A percentile compares a stretch with the other conserved stretches of the same genome.
Conservation (phyloP, 2,113 vertebrate genomes). For the Electrona antarctica region DNA sequence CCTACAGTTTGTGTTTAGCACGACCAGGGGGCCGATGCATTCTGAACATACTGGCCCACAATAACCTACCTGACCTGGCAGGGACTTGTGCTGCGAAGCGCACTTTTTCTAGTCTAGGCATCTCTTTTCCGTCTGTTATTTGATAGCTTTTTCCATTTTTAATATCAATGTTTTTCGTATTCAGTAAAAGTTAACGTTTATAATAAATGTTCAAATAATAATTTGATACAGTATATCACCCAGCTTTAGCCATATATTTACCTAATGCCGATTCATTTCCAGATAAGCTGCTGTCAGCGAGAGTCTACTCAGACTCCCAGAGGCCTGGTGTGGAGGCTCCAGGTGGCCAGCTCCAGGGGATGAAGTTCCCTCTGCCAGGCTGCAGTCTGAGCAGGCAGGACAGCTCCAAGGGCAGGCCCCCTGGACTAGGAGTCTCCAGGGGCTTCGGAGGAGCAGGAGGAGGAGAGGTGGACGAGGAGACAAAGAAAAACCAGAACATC, state of each 20-base stretch:
- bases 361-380: constrained; percentile 79
- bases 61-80: too few relatives aligned
- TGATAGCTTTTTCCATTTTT: not conserved
- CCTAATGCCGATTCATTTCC: constrained; percentile 10
- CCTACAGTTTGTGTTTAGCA: too few relatives aligned
- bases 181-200: not conserved
- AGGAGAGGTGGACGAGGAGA: constrained; percentile 78
- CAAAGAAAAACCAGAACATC: constrained; percentile 93
- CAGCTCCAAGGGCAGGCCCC: constrained; percentile 67
- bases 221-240: too few relatives aligned
- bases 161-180: not conserved
- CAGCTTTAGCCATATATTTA: too few relatives aligned
- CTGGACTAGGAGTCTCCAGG: constrained; percentile 61
- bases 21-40: too few relatives aligned
- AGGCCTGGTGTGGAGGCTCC: constrained; percentile 74
- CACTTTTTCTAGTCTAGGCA: not conserved
- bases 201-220: too few relatives aligned
- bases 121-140: not conserved
- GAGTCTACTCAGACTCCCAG: constrained; percentile 81
- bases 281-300: constrained; percentile 83
- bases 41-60: too few relatives aligned
- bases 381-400: constrained; percentile 75
- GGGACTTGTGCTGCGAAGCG: too few relatives aligned
- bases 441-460: constrained; percentile 65
- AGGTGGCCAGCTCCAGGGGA: constrained; percentile 70